A percentile compares a stretch with the other conserved stretches of the same genome.
phyloP scores from a whole-genome alignment of 2,113 vertebrate genomes.

The Oreochromis aureus region DNA sequence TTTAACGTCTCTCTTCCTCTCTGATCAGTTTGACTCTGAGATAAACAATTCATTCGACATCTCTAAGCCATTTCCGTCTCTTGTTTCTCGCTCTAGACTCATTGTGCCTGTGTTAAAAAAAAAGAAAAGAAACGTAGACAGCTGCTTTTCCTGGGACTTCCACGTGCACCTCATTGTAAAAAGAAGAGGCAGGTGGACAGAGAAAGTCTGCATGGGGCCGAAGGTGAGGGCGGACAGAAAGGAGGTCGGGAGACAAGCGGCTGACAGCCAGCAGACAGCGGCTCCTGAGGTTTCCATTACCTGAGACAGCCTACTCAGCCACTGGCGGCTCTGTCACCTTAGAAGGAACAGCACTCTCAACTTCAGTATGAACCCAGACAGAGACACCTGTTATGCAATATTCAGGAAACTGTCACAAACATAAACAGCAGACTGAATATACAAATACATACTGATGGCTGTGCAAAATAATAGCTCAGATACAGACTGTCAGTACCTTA shows the following conservation, averaged over 20 bases:
- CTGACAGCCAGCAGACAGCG: conserved; percentile 61
- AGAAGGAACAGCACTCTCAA: conserved; percentile 57
- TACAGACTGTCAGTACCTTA: neutral
- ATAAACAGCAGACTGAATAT: neutral
- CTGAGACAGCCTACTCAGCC: conserved; percentile 38
- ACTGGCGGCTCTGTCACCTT: conserved; percentile 52
- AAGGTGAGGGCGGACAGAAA: conserved; percentile 26
- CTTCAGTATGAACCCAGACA: conserved; percentile 51
- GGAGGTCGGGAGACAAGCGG: conserved; percentile 13
- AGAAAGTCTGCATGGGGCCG: conserved; percentile 25
- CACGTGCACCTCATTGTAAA: neutral
- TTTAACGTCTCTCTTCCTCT: neutral
- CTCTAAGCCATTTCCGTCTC: neutral
- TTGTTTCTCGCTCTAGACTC: neutral
- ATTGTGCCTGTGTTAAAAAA: neutral
- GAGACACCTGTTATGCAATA: conserved; percentile 53
- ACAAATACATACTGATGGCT: neutral
- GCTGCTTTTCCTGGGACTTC: neutral
- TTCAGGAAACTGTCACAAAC: conserved; percentile 28
- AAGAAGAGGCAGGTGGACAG: neutral
- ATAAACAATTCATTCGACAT: conserved; percentile 8
- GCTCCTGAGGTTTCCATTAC: conserved; percentile 64
- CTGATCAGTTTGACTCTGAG: neutral
- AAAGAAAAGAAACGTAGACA: neutral
- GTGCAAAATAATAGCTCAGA: neutral